A percentile compares a stretch with the other conserved stretches of the same genome.
These are phyloP conservation scores for Ophion costatus DNA, from an alignment of 2,888 invertebrate genomes.

Conservation along the genomic window DNA sequence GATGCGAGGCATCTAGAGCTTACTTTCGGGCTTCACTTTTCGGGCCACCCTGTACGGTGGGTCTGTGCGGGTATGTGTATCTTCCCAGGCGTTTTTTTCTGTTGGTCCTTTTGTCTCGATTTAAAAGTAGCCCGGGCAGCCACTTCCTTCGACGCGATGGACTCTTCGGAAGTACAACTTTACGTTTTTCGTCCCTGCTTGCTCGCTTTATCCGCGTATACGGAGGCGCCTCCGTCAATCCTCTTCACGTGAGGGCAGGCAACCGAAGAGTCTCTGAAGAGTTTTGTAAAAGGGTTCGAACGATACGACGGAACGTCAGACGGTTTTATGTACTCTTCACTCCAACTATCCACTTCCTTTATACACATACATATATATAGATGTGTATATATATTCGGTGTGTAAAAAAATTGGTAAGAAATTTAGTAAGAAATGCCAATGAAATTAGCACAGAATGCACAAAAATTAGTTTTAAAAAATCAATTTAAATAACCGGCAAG, in stretches of 20 bases:
- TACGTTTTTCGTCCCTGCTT: slow-evolving; percentile 54
- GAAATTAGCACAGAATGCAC: too few species aligned
- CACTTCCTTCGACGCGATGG: slow-evolving; percentile 70
- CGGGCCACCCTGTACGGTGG: too few species aligned
- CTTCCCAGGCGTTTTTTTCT: background rate
- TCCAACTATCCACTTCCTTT: background rate
- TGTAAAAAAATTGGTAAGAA: too few species aligned
- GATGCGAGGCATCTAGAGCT: too few species aligned
- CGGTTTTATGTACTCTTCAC: slow-evolving; percentile 42
- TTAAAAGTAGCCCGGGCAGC: slow-evolving; percentile 71
- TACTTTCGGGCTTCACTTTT: too few species aligned
- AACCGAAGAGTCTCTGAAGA: slow-evolving; percentile 15
- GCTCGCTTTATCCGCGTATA: slow-evolving; percentile 15
- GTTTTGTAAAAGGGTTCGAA: slow-evolving; percentile 59
- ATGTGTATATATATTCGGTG: background rate
- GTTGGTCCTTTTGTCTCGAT: slow-evolving; percentile 71
- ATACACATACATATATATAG: background rate
- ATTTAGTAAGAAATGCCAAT: too few species aligned
- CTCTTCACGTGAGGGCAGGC: slow-evolving; percentile 30
- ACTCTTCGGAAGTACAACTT: slow-evolving; percentile 63
- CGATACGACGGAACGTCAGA: slow-evolving; percentile 12
- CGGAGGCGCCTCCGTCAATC: slow-evolving; percentile 41
- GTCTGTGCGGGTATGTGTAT: slow-evolving; percentile 8
- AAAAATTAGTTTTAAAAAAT: too few species aligned
- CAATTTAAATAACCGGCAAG: too few species aligned